Percentiles rank a stretch among this genome's conserved stretches.
Conservation (phyloP, 2,113 vertebrate species). For the Indicator indicator region DNA sequence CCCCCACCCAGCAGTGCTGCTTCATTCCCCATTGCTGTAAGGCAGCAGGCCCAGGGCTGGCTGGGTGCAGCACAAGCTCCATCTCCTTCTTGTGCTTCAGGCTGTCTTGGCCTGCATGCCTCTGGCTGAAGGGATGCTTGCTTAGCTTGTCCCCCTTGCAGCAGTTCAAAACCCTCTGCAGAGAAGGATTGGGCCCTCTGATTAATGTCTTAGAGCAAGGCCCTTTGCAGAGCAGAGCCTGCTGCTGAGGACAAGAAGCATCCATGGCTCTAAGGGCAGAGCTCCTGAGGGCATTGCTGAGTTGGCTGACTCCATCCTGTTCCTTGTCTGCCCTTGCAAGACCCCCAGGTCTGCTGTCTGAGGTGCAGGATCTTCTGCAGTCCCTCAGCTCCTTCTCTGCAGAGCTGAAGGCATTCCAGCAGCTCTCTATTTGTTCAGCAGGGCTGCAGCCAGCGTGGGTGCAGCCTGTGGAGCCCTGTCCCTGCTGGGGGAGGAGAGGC, state of each 20-base stretch:
- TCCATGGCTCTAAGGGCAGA: background rate
- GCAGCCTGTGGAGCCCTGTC: background rate
- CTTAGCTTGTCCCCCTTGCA: background rate
- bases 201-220: background rate
- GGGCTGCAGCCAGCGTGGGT: background rate
- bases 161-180: background rate
- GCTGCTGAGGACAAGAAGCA: background rate
- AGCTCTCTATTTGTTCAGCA: background rate
- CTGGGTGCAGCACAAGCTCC: background rate
- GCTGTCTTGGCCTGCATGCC: background rate
- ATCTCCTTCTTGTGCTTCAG: background rate
- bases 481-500: background rate
- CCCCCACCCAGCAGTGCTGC: fast-evolving
- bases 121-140: background rate
- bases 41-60: background rate
- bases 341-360: background rate
- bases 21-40: background rate
- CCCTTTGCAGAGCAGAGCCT: background rate
- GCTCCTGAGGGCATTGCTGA: background rate
- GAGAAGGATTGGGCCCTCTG: background rate
- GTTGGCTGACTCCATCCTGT: background rate
- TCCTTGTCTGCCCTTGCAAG: background rate
- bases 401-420: background rate
- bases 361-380: background rate
- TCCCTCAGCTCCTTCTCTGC: background rate